Evolutionary conservation across 2,113 vertebrate species (phyloP), one percentile per base, ranked within the genome.

Genomic region (Psettodes erumei): DNA sequence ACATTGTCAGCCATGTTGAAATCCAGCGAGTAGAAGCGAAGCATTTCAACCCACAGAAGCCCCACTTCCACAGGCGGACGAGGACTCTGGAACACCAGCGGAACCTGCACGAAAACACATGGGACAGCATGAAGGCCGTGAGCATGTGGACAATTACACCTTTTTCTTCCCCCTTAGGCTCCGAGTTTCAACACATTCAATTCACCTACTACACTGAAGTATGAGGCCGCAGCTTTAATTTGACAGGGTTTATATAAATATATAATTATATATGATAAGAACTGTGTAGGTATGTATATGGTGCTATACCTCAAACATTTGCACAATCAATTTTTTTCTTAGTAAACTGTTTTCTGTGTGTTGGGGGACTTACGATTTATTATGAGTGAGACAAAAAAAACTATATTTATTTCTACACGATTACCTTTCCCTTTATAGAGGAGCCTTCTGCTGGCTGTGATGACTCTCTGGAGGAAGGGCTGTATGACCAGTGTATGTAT

Each of bases 1-100:
- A 98, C 95, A 18, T 94, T 86, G 72, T 98, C 96, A 71, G 95
- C 90, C 91, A 96, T 90, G 84, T 92, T 94, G 90, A 96, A 97
- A 80, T 96, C 96, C 91, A 98, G 92, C 3, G 96, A 95, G 90
- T 98, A 98, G 85, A 98, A 98, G 77, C 96, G 96, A 75, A 98
- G 94, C 89, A 98, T 83, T 88, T 98, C 96, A 42, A 98, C 93
- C 97, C 97, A 98, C 18, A 98, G 94, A 47, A 95, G 95, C 28
- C 95, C 97, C 64, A 94, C 54, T 38, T 94, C 91, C 30, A 90
- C 91, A 50, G 91, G 86, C 54, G 82, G 78, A 40, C 64, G 85
- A 38, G 94, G 85, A 43, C 59, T 91, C 62, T 82, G 92, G 91
- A 95, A 96, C 23, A 91, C 90, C 89, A 98, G 92, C 0, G 95